Conservation (phyloP, 1,140 invertebrate species). For the Pseudomyrmex pallidus region DNA sequence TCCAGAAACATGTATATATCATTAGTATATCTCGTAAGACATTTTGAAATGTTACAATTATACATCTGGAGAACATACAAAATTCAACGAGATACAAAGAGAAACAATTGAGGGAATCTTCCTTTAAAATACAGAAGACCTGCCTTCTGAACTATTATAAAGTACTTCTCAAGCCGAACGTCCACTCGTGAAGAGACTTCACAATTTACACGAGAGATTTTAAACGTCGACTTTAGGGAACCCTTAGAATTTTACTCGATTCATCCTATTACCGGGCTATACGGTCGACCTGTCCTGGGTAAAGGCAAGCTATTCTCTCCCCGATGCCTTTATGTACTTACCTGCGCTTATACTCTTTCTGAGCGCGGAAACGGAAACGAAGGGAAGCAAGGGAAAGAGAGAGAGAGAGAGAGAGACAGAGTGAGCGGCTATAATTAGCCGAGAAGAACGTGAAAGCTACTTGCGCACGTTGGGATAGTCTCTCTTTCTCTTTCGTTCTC, state of each 20-base stretch:
- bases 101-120: background rate
- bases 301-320: constrained; percentile 56
- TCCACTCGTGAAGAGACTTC: constrained; percentile 27
- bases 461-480: constrained; percentile 16
- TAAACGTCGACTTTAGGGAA: constrained; percentile 49
- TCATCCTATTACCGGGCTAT: constrained; percentile 64
- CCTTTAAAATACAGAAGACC: constrained; percentile 8
- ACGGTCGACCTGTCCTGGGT: constrained; percentile 63
- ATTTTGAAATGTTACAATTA: background rate
- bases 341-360: constrained; percentile 23
- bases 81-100: background rate
- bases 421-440: constrained; percentile 63
- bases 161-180: constrained; percentile 33
- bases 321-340: constrained; percentile 59
- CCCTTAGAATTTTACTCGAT: constrained; percentile 66
- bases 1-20: constrained; percentile 7
- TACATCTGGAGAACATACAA: no score
- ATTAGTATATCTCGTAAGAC: background rate
- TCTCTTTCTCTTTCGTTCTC: background rate
- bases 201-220: constrained; percentile 64
- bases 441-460: constrained; percentile 23
- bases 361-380: constrained; percentile 58
- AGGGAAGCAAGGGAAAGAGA: background rate
- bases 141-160: constrained; percentile 7
- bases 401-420: background rate